Evolutionary conservation across 2,797 vertebrate species (phyloP).

Genomic region (Eidolon dupreanum): DNA sequence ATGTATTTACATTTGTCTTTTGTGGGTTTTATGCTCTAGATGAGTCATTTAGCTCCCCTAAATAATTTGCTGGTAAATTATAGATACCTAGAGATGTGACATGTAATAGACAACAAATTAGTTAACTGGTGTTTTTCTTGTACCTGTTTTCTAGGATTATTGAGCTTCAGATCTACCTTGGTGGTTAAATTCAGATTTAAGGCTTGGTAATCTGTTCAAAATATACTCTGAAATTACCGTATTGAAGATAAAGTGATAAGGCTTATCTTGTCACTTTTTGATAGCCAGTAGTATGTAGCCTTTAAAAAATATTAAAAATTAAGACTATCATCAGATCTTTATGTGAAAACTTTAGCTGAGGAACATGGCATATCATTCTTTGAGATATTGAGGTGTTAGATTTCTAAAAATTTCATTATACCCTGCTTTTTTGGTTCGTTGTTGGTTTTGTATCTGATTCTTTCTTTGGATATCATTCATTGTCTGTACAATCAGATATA

Average conservation of each 20-base stretch:
- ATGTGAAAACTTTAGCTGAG: not conserved
- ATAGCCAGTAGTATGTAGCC: not conserved
- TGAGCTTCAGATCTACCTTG: not conserved
- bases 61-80: not conserved
- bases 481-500: not conserved
- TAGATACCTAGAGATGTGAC: not conserved
- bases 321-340: not conserved
- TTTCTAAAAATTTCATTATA: not conserved
- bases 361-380: not conserved
- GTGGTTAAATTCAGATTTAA: not conserved
- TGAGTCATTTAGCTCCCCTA: not conserved
- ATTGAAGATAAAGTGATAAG: constrained; percentile 12
- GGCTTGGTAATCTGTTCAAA: not conserved
- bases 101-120: not conserved
- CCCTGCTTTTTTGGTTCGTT: not conserved
- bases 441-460: not conserved
- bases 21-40: not conserved
- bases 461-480: not conserved
- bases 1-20: not conserved
- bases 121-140: not conserved
- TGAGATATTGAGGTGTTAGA: not conserved
- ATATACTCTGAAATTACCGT: not conserved
- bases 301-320: constrained; percentile 35
- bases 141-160: not conserved
- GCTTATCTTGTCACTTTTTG: not conserved